A percentile compares a stretch with the other conserved stretches of the same genome.
phyloP scores from a whole-genome alignment of 2,113 vertebrate species.

The Ornithorhynchus anatinus region DNA sequence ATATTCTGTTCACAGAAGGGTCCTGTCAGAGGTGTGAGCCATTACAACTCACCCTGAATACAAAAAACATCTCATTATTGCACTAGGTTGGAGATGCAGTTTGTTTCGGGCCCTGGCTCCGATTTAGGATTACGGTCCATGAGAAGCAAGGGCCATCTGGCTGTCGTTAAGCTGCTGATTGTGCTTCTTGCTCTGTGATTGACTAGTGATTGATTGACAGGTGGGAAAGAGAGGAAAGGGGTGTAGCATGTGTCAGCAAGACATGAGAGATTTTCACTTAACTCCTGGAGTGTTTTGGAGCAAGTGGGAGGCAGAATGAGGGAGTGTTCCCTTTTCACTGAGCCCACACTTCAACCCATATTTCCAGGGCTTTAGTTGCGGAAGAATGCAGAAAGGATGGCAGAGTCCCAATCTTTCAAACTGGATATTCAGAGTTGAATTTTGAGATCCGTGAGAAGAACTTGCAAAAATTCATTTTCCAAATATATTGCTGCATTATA shows the following conservation, averaged over 20 bases:
- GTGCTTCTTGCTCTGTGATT: constrained; percentile 48
- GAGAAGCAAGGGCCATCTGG: constrained; percentile 65
- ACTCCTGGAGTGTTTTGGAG: constrained; percentile 34
- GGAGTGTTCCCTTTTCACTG: constrained; percentile 22
- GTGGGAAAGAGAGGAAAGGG: constrained; percentile 29
- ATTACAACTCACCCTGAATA: constrained; percentile 51
- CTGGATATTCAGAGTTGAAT: too few relatives aligned
- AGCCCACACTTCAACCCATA: neutral
- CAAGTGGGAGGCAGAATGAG: constrained; percentile 12
- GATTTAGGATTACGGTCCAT: constrained; percentile 64
- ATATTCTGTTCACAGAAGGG: constrained; percentile 25
- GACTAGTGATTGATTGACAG: constrained; percentile 71
- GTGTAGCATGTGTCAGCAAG: neutral
- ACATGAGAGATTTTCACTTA: constrained; percentile 12
- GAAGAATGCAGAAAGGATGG: neutral
- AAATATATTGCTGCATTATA: too few relatives aligned
- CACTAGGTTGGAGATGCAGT: constrained; percentile 16
- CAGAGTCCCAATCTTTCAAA: too few relatives aligned
- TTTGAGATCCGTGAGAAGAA: too few relatives aligned
- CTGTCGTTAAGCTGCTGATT: constrained; percentile 61
- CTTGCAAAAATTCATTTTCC: too few relatives aligned
- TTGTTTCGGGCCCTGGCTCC: constrained; percentile 32
- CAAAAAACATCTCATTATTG: constrained; percentile 59
- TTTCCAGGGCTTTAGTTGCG: constrained; percentile 24
- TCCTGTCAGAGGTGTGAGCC: constrained; percentile 48